A percentile compares a stretch with the other conserved stretches of the same genome.
Conservation (phyloP, 2,888 invertebrate species). For the Tholera decimalis region DNA sequence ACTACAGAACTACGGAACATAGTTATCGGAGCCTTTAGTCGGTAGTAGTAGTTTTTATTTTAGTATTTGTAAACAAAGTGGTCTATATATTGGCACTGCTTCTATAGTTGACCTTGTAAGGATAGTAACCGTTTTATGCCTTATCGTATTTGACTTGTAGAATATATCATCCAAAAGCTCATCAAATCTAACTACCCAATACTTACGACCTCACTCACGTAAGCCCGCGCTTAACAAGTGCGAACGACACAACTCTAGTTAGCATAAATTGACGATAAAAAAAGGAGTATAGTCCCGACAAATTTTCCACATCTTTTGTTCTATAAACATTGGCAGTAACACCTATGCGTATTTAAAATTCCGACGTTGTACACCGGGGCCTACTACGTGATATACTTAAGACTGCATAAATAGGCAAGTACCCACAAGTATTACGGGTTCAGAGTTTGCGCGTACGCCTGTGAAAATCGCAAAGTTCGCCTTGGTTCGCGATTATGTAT, state of each 20-base stretch:
- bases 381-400: slow-evolving; percentile 90
- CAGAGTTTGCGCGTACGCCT: slow-evolving; percentile 76
- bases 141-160: neutral
- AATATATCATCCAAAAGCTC: slow-evolving; percentile 23
- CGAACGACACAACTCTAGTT: slow-evolving; percentile 56
- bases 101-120: too few species aligned
- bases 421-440: slow-evolving; percentile 72
- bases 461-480: slow-evolving; percentile 61
- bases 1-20: neutral
- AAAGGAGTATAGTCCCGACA: slow-evolving; percentile 71
- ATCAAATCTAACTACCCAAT: slow-evolving; percentile 40
- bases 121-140: neutral
- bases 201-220: slow-evolving; percentile 50
- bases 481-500: slow-evolving; percentile 60
- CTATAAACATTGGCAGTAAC: slow-evolving; percentile 84
- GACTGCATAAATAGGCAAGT: slow-evolving; percentile 80
- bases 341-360: slow-evolving; percentile 88
- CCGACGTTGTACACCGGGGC: slow-evolving; percentile 77
- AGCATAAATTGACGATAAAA: slow-evolving; percentile 85
- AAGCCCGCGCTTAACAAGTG: slow-evolving; percentile 72
- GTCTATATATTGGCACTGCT: neutral
- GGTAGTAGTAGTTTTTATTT: neutral
- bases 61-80: neutral
- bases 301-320: slow-evolving; percentile 74
- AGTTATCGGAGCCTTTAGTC: neutral